Conservation (phyloP, 1,140 invertebrate genomes). For the Hirudo medicinalis region DNA sequence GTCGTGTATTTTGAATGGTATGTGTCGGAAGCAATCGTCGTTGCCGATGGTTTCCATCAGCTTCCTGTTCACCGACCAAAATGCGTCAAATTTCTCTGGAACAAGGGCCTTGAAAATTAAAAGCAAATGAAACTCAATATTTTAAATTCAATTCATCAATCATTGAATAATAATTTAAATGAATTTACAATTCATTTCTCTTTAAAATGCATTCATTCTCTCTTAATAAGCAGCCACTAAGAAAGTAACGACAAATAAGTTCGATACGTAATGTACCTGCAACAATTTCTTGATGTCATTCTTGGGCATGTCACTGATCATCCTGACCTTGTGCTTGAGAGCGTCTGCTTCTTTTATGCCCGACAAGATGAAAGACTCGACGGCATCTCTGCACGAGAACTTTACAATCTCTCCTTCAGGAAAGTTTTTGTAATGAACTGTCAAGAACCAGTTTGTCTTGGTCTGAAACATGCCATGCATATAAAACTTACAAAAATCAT, state of each 20-base stretch:
- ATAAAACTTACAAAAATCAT: too few relatives aligned
- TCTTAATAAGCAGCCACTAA: too few relatives aligned
- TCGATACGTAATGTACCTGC: constrained; percentile 41
- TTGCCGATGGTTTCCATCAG: constrained; percentile 64
- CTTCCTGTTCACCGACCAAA: constrained; percentile 88
- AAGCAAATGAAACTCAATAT: too few relatives aligned
- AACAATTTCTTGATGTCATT: constrained; percentile 94
- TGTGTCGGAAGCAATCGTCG: constrained; percentile 69
- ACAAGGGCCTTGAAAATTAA: constrained; percentile 21
- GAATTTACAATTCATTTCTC: too few relatives aligned
- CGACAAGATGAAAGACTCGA: constrained; percentile 86
- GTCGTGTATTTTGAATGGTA: constrained; percentile 75
- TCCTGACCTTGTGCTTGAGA: constrained; percentile 77
- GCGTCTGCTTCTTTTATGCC: constrained; percentile 94
- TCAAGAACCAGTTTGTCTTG: constrained; percentile 77
- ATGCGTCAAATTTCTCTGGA: constrained; percentile 93
- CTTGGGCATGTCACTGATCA: constrained; percentile 87
- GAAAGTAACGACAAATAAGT: too few relatives aligned
- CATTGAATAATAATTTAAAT: too few relatives aligned
- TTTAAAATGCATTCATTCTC: too few relatives aligned
- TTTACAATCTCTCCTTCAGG: constrained; percentile 44
- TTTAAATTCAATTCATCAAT: too few relatives aligned
- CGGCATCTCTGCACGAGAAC: constrained; percentile 57
- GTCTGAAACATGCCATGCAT: constrained; percentile 43
- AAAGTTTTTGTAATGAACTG: constrained; percentile 72